Base-by-base conservation (phyloP, 2,797 vertebrate species). In the Labroides dimidiatus region DNA sequence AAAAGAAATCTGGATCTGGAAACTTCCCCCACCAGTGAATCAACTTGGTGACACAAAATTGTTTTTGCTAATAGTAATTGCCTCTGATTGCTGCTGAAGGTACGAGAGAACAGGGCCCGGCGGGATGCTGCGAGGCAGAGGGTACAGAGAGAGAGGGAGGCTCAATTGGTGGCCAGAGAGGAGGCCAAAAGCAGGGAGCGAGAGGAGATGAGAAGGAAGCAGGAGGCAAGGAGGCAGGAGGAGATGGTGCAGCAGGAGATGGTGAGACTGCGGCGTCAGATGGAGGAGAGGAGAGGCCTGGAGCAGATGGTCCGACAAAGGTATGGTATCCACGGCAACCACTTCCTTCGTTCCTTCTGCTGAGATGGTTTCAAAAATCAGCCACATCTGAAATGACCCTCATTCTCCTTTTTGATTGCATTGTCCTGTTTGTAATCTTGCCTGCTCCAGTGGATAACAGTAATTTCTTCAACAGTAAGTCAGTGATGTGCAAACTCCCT, bases 191-290 rank as follows among this genome's bases (percentile, higher is more conserved):
- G 82, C 60, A 90, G 87, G 79, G 90, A 93, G 50, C 92, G 79
- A 75, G 89, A 92, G 66, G 92, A 94, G 55, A 92, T 55, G 62
- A 95, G 75, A 82, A 96, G 90, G 80, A 93, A 72, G 21, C 82
- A 94, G 81, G 89, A 95, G 79, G 91, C 89, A 49, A 92, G 77
- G 61, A 93, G 89, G 72, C 94, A 97, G 65, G 95, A 97, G 49
- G 93, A 95, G 64, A 90, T 93, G 71, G 90, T 99, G 69, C 95
- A 95, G 80, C 94, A 92, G 85, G 96, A 96, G 92, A 93, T 96
- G 93, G 94, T 96, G 76, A 94, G 91, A 66, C 91, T 99, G 61
- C 91, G 94, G 50, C 95, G 92, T 27, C 93, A 96, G 84, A 95
- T 96, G 89, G 91, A 94, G 69, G 95, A 95, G 77, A 94, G 90